phyloP scores from a whole-genome alignment of 2,888 invertebrate genomes.

The Drosophila buzzatii region DNA sequence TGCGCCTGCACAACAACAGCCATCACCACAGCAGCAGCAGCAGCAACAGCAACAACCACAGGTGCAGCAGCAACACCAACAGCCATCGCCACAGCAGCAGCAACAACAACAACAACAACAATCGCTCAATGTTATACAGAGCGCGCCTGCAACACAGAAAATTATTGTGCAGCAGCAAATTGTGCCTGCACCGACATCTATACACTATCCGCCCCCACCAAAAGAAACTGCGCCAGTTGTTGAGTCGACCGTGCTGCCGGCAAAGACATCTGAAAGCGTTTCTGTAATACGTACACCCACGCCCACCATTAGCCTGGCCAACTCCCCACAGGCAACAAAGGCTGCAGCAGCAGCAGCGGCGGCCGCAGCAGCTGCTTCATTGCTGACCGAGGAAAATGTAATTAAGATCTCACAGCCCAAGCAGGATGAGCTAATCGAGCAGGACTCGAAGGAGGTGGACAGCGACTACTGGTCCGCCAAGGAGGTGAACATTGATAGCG shows the following conservation, averaged over 20 bases:
- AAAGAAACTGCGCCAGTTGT: slow-evolving; percentile 26
- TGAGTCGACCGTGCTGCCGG: slow-evolving; percentile 22
- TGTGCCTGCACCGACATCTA: slow-evolving; percentile 53
- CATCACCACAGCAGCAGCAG: background rate
- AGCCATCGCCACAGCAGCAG: background rate
- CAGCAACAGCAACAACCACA: background rate
- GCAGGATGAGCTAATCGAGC: slow-evolving; percentile 85
- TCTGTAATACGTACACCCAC: slow-evolving; percentile 71
- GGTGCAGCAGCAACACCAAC: slow-evolving; percentile 24
- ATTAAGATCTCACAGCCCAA: slow-evolving; percentile 82
- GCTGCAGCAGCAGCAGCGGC: slow-evolving; percentile 16
- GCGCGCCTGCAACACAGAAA: slow-evolving; percentile 73
- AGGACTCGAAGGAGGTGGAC: slow-evolving; percentile 88
- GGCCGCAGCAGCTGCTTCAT: slow-evolving; percentile 29
- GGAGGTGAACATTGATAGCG: slow-evolving; percentile 92
- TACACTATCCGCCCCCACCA: slow-evolving; percentile 49
- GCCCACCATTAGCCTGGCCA: slow-evolving; percentile 52
- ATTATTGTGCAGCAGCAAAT: slow-evolving; percentile 79
- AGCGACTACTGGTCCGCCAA: slow-evolving; percentile 92
- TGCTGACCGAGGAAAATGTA: slow-evolving; percentile 83
- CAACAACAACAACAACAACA: slow-evolving; percentile 45
- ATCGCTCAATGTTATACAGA: slow-evolving; percentile 76
- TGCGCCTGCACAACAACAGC: slow-evolving; percentile 20
- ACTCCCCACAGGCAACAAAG: slow-evolving; percentile 47
- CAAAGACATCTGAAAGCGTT: slow-evolving; percentile 70